Evolutionary conservation across 2,888 invertebrate species (phyloP).

Genomic region (Apeira syringaria): DNA sequence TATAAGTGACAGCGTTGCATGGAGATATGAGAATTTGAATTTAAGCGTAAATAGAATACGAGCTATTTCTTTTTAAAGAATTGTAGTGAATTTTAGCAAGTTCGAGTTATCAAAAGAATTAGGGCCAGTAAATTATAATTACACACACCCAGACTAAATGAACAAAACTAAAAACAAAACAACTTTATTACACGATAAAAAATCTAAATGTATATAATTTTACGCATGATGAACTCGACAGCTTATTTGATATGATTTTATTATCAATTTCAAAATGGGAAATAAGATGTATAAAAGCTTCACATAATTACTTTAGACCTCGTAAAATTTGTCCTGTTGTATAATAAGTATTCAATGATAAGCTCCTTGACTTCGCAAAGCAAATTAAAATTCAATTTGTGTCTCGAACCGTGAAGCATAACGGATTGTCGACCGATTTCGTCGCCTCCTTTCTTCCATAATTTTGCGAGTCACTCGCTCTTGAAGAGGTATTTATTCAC

Average conservation of each 20-base stretch:
- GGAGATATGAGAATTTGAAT: too few relatives aligned
- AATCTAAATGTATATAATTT: too few relatives aligned
- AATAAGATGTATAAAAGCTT: constrained; percentile 22
- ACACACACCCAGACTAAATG: too few relatives aligned
- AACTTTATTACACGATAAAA: too few relatives aligned
- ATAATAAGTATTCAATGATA: constrained; percentile 76
- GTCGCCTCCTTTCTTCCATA: constrained; percentile 73
- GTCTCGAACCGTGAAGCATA: constrained; percentile 75
- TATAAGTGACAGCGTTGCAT: too few relatives aligned
- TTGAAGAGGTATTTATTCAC: constrained; percentile 53
- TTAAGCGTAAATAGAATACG: too few relatives aligned
- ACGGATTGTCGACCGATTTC: constrained; percentile 75
- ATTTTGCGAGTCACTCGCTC: constrained; percentile 68
- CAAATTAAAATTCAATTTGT: constrained; percentile 82
- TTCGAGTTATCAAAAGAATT: too few relatives aligned
- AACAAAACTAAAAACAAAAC: too few relatives aligned
- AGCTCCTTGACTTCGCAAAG: constrained; percentile 76
- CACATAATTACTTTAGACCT: constrained; percentile 58
- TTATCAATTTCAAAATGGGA: constrained; percentile 18
- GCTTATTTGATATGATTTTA: constrained; percentile 22
- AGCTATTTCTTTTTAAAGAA: too few relatives aligned
- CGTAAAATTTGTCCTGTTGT: constrained; percentile 63
- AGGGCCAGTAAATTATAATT: too few relatives aligned
- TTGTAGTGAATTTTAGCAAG: too few relatives aligned
- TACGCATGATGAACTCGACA: constrained; percentile 25